Percentiles rank a stretch among this genome's conserved stretches.
Evolutionary conservation across 1,140 invertebrate genomes (phyloP).

Genomic region (Drosophila navojoa): DNA sequence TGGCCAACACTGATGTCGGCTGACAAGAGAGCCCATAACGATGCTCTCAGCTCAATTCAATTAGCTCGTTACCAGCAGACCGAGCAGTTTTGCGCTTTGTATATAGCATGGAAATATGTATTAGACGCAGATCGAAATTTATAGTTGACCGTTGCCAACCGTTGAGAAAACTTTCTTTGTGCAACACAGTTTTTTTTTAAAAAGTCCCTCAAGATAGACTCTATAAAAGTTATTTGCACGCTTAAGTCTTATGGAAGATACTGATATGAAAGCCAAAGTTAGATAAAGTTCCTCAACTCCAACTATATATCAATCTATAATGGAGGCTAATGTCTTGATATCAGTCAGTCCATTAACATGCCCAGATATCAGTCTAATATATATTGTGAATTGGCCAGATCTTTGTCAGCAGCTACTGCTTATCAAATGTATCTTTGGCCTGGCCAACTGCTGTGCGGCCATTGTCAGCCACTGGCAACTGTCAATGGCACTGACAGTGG

Average conservation of each 20-base stretch:
- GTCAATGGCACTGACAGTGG: conserved; percentile 1
- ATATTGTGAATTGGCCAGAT: too few relatives aligned
- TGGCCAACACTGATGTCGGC: conserved; percentile 3
- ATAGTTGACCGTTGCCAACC: too few relatives aligned
- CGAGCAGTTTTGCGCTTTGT: background rate
- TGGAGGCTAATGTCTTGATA: too few relatives aligned
- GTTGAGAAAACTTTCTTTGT: background rate
- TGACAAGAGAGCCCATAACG: conserved; percentile 14
- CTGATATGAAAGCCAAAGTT: background rate
- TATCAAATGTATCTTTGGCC: too few relatives aligned
- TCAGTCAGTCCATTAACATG: too few relatives aligned
- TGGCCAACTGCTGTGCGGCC: background rate
- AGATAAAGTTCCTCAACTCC: too few relatives aligned
- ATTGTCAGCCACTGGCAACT: background rate
- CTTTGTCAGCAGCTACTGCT: too few relatives aligned
- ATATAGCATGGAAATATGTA: background rate
- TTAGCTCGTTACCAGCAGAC: conserved; percentile 35
- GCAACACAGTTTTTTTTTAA: too few relatives aligned
- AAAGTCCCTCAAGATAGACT: too few relatives aligned
- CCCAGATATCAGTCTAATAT: too few relatives aligned
- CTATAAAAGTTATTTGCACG: too few relatives aligned
- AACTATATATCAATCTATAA: background rate
- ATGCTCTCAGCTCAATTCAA: conserved; percentile 19
- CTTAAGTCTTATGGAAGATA: too few relatives aligned
- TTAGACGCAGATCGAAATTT: background rate